These are phyloP conservation scores for Catagonus wagneri DNA, from an alignment of 2,113 vertebrate genomes.

Conservation along the genomic window DNA sequence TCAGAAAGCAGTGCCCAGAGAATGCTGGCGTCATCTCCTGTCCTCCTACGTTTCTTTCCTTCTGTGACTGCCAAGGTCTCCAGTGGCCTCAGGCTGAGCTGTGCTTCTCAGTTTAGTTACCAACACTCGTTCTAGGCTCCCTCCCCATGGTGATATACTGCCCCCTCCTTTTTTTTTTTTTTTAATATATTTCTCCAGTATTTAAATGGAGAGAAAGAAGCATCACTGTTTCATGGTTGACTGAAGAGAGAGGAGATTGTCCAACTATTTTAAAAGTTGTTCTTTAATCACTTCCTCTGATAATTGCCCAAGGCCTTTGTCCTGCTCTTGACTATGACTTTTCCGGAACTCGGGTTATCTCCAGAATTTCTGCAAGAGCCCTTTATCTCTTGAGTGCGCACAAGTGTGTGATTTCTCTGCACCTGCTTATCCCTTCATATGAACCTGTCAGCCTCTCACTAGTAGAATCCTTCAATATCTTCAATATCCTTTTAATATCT, in stretches of 20 bases:
- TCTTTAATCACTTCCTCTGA: conserved; percentile 40
- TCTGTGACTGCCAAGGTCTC: neutral
- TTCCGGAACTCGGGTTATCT: neutral
- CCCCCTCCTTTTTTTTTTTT: rapidly evolving
- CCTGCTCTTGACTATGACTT: neutral
- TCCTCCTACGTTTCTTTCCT: neutral
- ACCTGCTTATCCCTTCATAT: neutral
- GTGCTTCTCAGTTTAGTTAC: neutral
- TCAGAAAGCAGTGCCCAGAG: neutral
- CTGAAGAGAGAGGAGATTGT: neutral
- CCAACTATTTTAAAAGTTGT: neutral
- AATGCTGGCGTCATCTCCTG: neutral
- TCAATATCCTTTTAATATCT: neutral
- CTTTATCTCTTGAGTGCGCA: neutral
- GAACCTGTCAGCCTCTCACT: neutral
- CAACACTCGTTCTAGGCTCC: neutral
- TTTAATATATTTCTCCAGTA: neutral
- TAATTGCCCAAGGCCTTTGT: neutral
- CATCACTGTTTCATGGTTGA: neutral
- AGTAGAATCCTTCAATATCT: neutral
- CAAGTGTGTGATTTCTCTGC: neutral
- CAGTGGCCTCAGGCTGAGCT: neutral
- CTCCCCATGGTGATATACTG: neutral
- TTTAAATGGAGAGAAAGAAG: neutral
- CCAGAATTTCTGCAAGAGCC: neutral